phyloP scores from a whole-genome alignment of 2,797 vertebrate species.

The Enoplosus armatus region DNA sequence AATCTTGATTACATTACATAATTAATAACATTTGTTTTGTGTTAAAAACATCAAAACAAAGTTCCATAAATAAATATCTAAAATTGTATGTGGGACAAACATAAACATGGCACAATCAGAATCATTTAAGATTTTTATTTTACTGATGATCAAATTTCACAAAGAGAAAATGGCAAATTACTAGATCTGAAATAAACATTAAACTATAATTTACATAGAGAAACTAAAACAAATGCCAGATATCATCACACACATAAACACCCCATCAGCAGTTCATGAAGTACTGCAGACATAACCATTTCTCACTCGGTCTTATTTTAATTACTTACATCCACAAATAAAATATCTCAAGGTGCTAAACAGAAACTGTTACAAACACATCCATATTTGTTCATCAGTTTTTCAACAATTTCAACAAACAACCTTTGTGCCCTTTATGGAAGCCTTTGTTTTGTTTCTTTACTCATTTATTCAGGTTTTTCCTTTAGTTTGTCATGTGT shows the following conservation, averaged over 20 bases:
- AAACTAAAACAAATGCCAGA: not conserved
- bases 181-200: not conserved
- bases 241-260: not conserved
- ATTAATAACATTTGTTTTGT: conserved; percentile 13
- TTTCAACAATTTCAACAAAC: no score
- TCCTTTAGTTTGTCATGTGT: not conserved
- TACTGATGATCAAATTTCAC: not conserved
- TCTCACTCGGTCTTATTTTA: not conserved
- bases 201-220: not conserved
- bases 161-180: not conserved
- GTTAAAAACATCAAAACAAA: no score
- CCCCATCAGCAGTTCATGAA: not conserved
- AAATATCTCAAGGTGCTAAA: not conserved
- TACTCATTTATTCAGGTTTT: not conserved
- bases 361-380: not conserved
- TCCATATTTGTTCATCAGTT: not conserved
- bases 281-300: not conserved
- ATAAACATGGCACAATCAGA: not conserved
- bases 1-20: not conserved
- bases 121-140: not conserved
- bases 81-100: not conserved
- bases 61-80: no score
- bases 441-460: not conserved
- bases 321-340: not conserved
- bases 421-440: not conserved